Base-by-base conservation (phyloP, 2,113 vertebrate species). In the Chascanopsetta lugubris region DNA sequence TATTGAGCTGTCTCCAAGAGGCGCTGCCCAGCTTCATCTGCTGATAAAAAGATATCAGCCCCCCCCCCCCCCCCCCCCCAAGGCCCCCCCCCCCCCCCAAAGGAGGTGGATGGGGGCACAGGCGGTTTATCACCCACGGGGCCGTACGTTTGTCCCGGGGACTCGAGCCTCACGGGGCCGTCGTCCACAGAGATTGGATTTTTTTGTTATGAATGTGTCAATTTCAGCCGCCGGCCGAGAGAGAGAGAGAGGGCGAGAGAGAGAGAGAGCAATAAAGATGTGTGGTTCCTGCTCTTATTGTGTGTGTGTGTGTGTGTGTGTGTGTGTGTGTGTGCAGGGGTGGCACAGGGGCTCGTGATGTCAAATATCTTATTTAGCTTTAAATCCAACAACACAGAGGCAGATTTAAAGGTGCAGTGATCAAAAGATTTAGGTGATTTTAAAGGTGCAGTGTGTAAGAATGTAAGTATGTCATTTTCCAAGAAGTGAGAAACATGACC, bases 1-100 rank as follows among this genome's bases (percentile, higher is more conserved):
- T 65, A 42, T 18, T 53, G 50, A 57, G 24, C 43, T 43, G 40
- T 51, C 21, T 60, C 13, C 32, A n/a, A 38, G 24, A 54, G 60
- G 75, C 64, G 50, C 9, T 3, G 34, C n/a, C n/a, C 8, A 32
- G 58, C 30, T 9, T 54, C 20, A 29, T 77, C 75, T 50, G 62
- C 56, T 60, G 58, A 79, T 81, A 76, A 70, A 84, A 84, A 75
- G 48, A 81, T 70, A 79, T 45, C 38, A 72, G 84, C 70, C 53
- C 49, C 10, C n/a, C n/a, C n/a, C n/a, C n/a, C n/a, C n/a, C n/a
- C n/a, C n/a, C n/a, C n/a, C n/a, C n/a, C n/a, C n/a, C n/a, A n/a
- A n/a, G n/a, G n/a, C n/a, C n/a, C n/a, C n/a, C n/a, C n/a, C n/a
- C n/a, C n/a, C n/a, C n/a, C n/a, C n/a, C n/a, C n/a, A n/a, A n/a